Base-by-base conservation (phyloP, 2,797 vertebrate species). In the Propithecus perrieri region DNA sequence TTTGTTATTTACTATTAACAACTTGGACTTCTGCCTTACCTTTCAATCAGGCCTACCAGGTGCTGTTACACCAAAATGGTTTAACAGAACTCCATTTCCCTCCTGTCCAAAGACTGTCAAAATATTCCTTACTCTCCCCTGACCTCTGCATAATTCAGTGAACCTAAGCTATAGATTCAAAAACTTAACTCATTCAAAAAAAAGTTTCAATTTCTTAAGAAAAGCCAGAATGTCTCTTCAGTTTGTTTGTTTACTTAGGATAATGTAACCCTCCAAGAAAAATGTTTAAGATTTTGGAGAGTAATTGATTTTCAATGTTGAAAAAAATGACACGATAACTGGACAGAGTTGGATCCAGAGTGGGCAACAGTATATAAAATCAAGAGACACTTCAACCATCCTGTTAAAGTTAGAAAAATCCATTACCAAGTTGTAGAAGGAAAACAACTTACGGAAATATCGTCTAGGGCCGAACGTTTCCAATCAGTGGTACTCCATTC, bases 361-460 rank as follows among this genome's bases (percentile, higher is more conserved):
- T 50, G 74, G 98, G 96, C 97, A 98, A 97, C 91, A 97, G 13
- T 97, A 95, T 96, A 94, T 92, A 97, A 98, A 98, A 98, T 98
- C 98, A 98, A 97, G 97, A 98, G 98, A 98, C 98, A 98, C 97
- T 98, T 98, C 97, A 98, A 90, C 96, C 95, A 97, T 98, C 98
- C 97, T 98, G 97, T 98, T 65, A 95, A 98, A 98, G 98, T 98
- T 98, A 97, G 97, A 98, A 95, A 97, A 98, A 98, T 97, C 92
- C 93, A 98, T 98, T 98, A 92, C 75, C 95, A 98, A 98, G 96
- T 97, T 97, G 97, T 97, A 98, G 97, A 98, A 98, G 92, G 97
- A 98, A 99, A 99, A 98, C 97, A 98, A 98, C 98, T 98, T 98
- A 98, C 98, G 98, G 98, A 98, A 99, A 99, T 98, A 98, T 98